Percentiles rank a stretch among this genome's conserved stretches.
Conservation (phyloP, 2,113 vertebrate genomes). For the Otus sunia region DNA sequence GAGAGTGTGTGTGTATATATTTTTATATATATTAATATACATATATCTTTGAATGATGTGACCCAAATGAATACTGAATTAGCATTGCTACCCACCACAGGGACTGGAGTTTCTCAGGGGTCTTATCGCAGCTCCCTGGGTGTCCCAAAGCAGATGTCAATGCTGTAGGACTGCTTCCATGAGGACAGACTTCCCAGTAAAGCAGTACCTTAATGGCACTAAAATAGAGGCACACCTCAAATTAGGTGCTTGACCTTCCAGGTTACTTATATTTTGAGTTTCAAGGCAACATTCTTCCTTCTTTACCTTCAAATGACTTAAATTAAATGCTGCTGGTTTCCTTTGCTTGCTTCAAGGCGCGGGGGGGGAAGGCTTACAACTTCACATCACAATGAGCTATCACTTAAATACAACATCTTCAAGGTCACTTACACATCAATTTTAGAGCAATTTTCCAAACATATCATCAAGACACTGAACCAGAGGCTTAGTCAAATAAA, state of each 20-base stretch:
- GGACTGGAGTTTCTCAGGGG: not conserved
- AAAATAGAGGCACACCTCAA: not conserved
- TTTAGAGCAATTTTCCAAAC: conserved; percentile 49
- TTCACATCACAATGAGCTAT: conserved; percentile 28
- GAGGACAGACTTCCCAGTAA: not conserved
- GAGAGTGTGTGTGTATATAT: not conserved
- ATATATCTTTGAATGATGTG: not conserved
- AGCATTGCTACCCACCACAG: not conserved
- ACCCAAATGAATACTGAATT: not conserved
- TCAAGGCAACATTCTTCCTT: not conserved
- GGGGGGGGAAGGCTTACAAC: not conserved
- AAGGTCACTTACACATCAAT: conserved; percentile 61
- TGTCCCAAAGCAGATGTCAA: not conserved
- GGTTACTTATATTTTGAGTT: not conserved
- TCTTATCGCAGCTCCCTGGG: fast-evolving
- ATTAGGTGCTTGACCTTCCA: not conserved
- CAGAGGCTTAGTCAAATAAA: conserved; percentile 49
- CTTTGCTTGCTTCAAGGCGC: not conserved
- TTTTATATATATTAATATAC: not conserved
- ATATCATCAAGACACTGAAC: conserved; percentile 38
- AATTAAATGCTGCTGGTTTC: not conserved
- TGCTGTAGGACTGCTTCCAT: not conserved
- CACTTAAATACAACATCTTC: conserved; percentile 9
- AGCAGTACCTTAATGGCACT: not conserved
- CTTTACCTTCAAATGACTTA: not conserved